A percentile compares a stretch with the other conserved stretches of the same genome.
Conservation (phyloP, 2,113 vertebrate species). For the Phaethon lepturus region DNA sequence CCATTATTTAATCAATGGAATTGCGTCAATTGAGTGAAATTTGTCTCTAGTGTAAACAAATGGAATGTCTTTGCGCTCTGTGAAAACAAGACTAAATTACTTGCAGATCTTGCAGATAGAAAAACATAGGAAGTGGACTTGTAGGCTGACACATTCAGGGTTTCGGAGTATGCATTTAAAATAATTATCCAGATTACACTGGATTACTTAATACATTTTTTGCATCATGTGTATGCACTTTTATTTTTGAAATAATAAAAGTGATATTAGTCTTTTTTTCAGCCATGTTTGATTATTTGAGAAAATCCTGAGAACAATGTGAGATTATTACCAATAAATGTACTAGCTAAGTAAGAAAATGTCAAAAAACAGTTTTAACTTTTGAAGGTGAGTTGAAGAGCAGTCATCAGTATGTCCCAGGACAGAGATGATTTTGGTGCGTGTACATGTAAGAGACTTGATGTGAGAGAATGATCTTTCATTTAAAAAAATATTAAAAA, state of each 20-base stretch:
- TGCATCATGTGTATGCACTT: background rate
- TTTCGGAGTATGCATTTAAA: slow-evolving; percentile 65
- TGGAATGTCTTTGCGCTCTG: slow-evolving; percentile 74
- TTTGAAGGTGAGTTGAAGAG: background rate
- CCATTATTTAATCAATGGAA: slow-evolving; percentile 92
- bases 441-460: too few species aligned
- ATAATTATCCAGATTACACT: slow-evolving; percentile 72
- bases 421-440: background rate
- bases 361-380: background rate
- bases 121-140: slow-evolving; percentile 74
- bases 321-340: background rate
- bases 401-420: background rate
- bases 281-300: background rate
- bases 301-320: background rate
- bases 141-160: slow-evolving; percentile 69
- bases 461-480: background rate
- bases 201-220: slow-evolving; percentile 54
- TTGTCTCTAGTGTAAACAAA: slow-evolving; percentile 88
- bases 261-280: background rate
- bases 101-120: slow-evolving; percentile 77
- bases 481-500: background rate
- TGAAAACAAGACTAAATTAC: slow-evolving; percentile 85
- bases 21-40: slow-evolving; percentile 87
- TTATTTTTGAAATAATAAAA: slow-evolving; percentile 8
- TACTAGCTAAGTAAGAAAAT: background rate